phyloP scores from a whole-genome alignment of 2,797 vertebrate genomes.

The Chelidonichthys spinosus region DNA sequence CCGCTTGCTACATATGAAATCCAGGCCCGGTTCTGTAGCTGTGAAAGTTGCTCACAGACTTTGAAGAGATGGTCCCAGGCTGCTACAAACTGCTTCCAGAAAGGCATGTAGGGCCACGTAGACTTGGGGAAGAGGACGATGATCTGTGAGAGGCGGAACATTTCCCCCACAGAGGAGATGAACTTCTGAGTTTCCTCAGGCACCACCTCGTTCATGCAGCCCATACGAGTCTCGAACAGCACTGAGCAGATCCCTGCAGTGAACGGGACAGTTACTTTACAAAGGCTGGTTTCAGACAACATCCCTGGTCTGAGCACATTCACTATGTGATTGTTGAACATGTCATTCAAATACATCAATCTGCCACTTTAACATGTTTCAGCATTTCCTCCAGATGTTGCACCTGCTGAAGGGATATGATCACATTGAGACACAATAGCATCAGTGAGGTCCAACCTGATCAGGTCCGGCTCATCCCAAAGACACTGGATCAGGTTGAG shows the following conservation, averaged over 20 bases:
- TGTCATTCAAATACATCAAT: no score
- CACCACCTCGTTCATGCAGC: slow-evolving; percentile 81
- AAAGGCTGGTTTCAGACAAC: no score
- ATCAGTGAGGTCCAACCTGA: no score
- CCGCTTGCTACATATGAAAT: background rate
- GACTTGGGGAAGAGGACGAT: slow-evolving; percentile 80
- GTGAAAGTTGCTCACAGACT: slow-evolving; percentile 71
- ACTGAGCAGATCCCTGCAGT: slow-evolving; percentile 81
- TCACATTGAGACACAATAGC: no score
- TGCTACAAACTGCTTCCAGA: slow-evolving; percentile 83
- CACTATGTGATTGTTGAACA: no score
- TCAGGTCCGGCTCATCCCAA: no score
- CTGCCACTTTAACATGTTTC: no score
- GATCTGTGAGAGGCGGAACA: slow-evolving; percentile 80
- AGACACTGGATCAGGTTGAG: no score
- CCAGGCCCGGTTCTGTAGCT: background rate
- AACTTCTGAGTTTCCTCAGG: slow-evolving; percentile 85
- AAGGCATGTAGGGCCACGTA: slow-evolving; percentile 80
- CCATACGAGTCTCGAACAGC: slow-evolving; percentile 85
- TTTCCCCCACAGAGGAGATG: slow-evolving; percentile 86
- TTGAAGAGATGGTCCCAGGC: slow-evolving; percentile 86
- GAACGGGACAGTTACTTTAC: background rate
- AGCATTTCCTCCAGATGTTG: no score
- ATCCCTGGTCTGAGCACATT: no score
- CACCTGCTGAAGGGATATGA: no score